A percentile compares a stretch with the other conserved stretches of the same genome.
Conservation (phyloP, 2,888 invertebrate species). For the Rhingia campestris region DNA sequence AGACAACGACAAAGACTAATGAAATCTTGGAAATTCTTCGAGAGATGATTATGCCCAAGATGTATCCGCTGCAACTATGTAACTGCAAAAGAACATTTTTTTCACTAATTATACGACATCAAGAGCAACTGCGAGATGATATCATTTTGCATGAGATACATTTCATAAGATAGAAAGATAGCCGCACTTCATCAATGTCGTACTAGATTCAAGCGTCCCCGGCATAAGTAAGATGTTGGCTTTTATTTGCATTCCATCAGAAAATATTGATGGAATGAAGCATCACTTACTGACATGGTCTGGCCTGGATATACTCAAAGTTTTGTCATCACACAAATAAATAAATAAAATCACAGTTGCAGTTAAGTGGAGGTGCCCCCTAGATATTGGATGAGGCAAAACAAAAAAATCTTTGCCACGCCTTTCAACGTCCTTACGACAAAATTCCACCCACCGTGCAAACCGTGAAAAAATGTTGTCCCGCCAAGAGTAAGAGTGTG, state of each 20-base stretch:
- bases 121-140: background rate
- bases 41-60: conserved; percentile 20
- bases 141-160: background rate
- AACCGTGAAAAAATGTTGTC: background rate
- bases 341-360: no score
- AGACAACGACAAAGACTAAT: conserved; percentile 3
- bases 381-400: no score
- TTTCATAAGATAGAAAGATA: background rate
- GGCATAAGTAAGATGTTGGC: no score
- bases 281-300: no score
- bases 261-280: no score
- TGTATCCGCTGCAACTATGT: conserved; percentile 15
- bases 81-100: background rate
- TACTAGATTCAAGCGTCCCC: background rate
- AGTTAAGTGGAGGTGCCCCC: no score
- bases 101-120: background rate
- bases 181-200: conserved; percentile 3
- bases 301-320: no score
- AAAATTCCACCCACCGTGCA: background rate
- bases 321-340: no score
- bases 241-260: no score
- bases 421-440: no score
- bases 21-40: background rate
- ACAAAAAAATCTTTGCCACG: no score
- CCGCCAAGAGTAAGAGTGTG: conserved; percentile 4